Percentiles rank a stretch among this genome's conserved stretches.
phyloP scores from a whole-genome alignment of 2,888 invertebrate species.

The Operophtera brumata region DNA sequence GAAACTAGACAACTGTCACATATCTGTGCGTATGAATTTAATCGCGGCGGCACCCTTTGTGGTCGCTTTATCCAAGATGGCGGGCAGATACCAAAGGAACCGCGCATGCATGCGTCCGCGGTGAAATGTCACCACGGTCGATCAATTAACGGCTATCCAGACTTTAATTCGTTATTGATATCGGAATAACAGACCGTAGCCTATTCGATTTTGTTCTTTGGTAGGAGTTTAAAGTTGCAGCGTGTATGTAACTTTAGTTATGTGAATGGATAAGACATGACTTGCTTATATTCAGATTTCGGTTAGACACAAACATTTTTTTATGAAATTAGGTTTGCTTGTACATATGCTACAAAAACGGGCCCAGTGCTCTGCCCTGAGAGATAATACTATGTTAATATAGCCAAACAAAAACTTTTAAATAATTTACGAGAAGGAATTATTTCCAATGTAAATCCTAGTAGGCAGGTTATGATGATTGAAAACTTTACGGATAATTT shows the following conservation, averaged over 20 bases:
- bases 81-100: conserved; percentile 61
- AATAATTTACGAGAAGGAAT: no score
- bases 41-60: conserved; percentile 71
- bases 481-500: no score
- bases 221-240: conserved; percentile 33
- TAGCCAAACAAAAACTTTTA: no score
- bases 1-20: conserved; percentile 74
- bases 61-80: conserved; percentile 52
- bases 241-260: conserved; percentile 1
- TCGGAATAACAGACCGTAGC: conserved; percentile 57
- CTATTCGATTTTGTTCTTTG: conserved; percentile 49
- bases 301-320: not conserved
- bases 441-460: no score
- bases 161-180: conserved; percentile 70
- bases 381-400: not conserved
- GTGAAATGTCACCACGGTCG: conserved; percentile 77
- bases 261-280: no score
- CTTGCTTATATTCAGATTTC: not conserved
- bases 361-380: not conserved
- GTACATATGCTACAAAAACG: not conserved
- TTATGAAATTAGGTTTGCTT: not conserved
- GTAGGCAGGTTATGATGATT: no score
- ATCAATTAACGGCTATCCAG: conserved; percentile 71
- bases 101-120: conserved; percentile 63
- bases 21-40: conserved; percentile 76